phyloP scores from a whole-genome alignment of 2,797 vertebrate genomes.

The Scolopax bukidnonensis region DNA sequence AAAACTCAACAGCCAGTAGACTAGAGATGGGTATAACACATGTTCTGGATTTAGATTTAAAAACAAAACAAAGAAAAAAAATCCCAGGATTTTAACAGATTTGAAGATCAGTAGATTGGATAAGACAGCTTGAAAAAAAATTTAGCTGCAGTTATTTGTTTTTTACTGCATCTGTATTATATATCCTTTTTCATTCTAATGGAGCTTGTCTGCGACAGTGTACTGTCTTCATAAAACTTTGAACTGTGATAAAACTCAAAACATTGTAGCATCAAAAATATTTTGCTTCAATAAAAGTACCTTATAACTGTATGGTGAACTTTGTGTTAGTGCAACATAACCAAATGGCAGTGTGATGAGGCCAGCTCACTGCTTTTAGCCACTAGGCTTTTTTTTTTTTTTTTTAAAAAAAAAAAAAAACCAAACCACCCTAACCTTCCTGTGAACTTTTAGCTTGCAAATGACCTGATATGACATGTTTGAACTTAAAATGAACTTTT shows the following conservation, averaged over 20 bases:
- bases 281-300: not conserved
- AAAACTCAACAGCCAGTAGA: not conserved
- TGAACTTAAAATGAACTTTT: conserved; percentile 90
- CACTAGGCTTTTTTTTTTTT: not conserved
- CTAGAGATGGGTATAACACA: not conserved
- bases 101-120: not conserved
- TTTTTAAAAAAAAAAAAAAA: not conserved
- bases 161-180: not conserved
- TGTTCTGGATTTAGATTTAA: not conserved
- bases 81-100: not conserved
- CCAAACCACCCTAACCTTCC: conserved; percentile 79
- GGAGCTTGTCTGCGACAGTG: not conserved
- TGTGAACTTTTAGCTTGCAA: conserved; percentile 85
- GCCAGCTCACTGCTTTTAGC: conserved; percentile 1
- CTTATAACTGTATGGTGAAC: not conserved
- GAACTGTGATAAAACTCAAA: not conserved
- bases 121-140: not conserved
- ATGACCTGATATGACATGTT: conserved; percentile 83
- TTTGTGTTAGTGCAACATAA: not conserved
- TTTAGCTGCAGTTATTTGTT: not conserved
- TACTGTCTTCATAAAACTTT: not conserved
- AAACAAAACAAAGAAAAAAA: not conserved
- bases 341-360: conserved; percentile 5
- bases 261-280: not conserved
- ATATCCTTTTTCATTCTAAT: not conserved